Conservation (phyloP, 2,888 invertebrate genomes). For the Pycnomerus fuliginosus region DNA sequence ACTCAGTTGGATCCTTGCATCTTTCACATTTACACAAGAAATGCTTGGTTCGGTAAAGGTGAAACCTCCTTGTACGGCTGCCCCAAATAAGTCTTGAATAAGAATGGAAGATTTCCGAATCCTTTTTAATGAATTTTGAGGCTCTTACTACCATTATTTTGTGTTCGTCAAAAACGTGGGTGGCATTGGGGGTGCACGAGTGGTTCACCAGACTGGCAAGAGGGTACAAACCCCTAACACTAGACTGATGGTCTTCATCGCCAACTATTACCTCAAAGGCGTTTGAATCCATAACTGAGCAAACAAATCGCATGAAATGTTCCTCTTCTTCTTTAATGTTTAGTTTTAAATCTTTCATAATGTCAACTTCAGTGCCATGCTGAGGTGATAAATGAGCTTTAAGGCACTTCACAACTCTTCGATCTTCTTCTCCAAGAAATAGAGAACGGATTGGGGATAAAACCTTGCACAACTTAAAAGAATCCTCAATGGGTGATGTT, state of each 20-base stretch:
- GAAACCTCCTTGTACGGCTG: conserved; percentile 62
- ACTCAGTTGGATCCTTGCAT: conserved; percentile 68
- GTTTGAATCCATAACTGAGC: conserved; percentile 66
- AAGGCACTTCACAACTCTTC: conserved; percentile 56
- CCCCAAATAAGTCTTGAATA: conserved; percentile 70
- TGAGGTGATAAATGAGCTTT: conserved; percentile 57
- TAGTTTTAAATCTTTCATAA: conserved; percentile 55
- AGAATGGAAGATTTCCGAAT: conserved; percentile 65
- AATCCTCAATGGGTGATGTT: conserved; percentile 49
- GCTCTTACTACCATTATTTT: conserved; percentile 63
- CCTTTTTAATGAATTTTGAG: conserved; percentile 59
- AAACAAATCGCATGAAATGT: conserved; percentile 59
- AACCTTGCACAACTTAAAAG: conserved; percentile 34
- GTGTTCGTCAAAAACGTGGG: conserved; percentile 60
- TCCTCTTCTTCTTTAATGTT: conserved; percentile 59
- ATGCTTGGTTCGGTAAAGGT: conserved; percentile 66
- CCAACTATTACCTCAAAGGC: conserved; percentile 61
- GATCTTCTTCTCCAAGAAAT: conserved; percentile 52
- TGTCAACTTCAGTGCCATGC: conserved; percentile 60
- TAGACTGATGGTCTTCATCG: conserved; percentile 51
- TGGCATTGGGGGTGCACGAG: conserved; percentile 67
- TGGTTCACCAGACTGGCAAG: conserved; percentile 70
- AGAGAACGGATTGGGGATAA: conserved; percentile 54
- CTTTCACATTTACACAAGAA: conserved; percentile 66
- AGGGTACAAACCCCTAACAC: conserved; percentile 65